A percentile compares a stretch with the other conserved stretches of the same genome.
Evolutionary conservation across 2,797 vertebrate species (phyloP).

Genomic region (Peromyscus attwateri): DNA sequence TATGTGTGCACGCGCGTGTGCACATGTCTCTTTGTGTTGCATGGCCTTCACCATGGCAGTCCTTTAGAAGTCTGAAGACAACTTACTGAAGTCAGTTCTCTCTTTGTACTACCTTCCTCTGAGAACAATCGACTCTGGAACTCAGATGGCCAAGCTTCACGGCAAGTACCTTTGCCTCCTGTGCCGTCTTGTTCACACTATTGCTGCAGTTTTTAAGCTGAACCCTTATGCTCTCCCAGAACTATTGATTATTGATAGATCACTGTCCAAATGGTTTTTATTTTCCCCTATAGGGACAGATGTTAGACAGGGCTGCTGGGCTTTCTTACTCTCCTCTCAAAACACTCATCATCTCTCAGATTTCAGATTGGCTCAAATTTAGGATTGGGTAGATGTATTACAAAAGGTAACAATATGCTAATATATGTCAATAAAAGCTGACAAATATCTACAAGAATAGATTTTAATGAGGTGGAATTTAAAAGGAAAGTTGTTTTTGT

Average conservation of each 20-base stretch:
- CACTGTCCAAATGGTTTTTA: not conserved
- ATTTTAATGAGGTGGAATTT: conserved; percentile 10
- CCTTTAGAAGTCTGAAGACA: not conserved
- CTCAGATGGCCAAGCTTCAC: not conserved
- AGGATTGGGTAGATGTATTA: not conserved
- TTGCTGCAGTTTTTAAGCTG: not conserved
- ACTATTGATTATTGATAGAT: not conserved
- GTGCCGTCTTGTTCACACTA: no score
- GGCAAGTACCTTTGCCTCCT: not conserved
- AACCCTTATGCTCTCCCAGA: not conserved
- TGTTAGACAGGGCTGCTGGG: not conserved
- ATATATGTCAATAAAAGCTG: conserved; percentile 2
- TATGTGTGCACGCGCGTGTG: not conserved
- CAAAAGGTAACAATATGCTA: not conserved
- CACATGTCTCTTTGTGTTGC: no score
- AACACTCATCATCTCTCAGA: not conserved
- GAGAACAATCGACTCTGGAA: not conserved
- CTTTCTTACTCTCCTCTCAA: not conserved
- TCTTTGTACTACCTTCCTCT: not conserved
- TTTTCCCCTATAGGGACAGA: not conserved
- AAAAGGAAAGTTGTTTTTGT: conserved; percentile 22
- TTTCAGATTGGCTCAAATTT: conserved; percentile 23
- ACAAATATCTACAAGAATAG: not conserved
- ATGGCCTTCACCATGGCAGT: not conserved
- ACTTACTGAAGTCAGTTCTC: not conserved